Percentiles rank a stretch among this genome's conserved stretches.
Evolutionary conservation across 2,113 vertebrate species (phyloP).

Genomic region (Canis aureus): DNA sequence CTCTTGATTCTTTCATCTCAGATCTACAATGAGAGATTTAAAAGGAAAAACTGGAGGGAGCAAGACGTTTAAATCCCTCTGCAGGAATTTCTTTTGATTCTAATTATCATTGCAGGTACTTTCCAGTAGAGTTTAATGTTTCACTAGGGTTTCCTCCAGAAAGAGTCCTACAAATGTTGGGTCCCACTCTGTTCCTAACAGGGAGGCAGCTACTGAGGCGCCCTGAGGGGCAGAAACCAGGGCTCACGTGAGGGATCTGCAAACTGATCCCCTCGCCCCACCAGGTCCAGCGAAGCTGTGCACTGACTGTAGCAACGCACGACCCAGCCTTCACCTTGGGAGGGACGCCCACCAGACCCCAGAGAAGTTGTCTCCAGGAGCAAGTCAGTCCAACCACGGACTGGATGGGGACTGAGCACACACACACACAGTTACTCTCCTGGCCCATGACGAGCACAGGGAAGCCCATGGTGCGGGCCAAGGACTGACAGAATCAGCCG

Average conservation of each 20-base stretch:
- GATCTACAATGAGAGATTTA: neutral
- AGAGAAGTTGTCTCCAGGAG: neutral
- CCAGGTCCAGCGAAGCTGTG: accelerated
- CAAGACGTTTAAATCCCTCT: neutral
- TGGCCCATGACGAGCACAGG: neutral
- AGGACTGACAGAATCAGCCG: neutral
- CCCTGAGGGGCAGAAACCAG: no score
- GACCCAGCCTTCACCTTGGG: neutral
- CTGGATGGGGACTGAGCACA: neutral
- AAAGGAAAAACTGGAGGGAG: neutral
- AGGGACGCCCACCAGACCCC: neutral
- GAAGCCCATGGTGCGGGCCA: neutral
- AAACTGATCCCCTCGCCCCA: accelerated
- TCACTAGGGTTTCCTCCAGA: neutral
- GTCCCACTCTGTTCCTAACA: neutral
- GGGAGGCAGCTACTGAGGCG: accelerated
- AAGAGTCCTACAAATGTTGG: neutral
- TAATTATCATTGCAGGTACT: neutral
- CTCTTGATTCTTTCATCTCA: neutral
- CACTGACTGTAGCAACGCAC: accelerated
- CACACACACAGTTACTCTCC: neutral
- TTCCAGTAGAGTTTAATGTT: accelerated
- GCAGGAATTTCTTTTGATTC: neutral
- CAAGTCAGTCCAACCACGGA: neutral
- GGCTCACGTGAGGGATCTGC: no score